Percentiles rank a stretch among this genome's conserved stretches.
Evolutionary conservation across 1,140 invertebrate species (phyloP).

Genomic region (Acromyrmex echinatior): DNA sequence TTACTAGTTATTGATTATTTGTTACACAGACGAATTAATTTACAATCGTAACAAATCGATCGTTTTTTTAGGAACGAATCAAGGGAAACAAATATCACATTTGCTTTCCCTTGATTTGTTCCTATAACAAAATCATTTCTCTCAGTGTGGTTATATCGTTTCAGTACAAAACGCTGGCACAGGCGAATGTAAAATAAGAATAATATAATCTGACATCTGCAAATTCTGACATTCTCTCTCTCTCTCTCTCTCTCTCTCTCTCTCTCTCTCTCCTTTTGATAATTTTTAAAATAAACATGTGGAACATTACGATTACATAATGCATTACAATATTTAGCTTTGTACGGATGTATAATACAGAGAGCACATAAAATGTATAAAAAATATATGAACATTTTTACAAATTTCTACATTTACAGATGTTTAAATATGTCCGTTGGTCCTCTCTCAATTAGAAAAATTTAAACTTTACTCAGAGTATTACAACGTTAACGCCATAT

Average conservation of each 20-base stretch:
- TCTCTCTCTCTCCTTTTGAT: background rate
- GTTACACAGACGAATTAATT: too few relatives aligned
- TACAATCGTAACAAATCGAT: too few relatives aligned
- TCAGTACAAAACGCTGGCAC: background rate
- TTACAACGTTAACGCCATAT: background rate
- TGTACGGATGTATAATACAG: too few relatives aligned
- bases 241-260: background rate
- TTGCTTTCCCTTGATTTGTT: too few relatives aligned
- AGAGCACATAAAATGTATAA: background rate
- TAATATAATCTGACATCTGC: background rate
- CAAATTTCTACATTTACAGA: background rate
- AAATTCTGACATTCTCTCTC: background rate
- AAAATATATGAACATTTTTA: background rate
- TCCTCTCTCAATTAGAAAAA: background rate
- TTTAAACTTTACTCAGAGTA: constrained; percentile 13
- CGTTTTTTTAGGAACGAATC: too few relatives aligned
- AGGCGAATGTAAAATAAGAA: background rate
- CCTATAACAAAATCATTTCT: too few relatives aligned
- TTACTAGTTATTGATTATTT: too few relatives aligned
- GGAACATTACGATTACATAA: background rate
- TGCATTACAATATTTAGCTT: background rate
- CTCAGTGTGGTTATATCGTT: background rate
- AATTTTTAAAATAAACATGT: constrained; percentile 16
- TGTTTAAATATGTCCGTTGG: background rate
- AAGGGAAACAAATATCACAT: too few relatives aligned